These are phyloP conservation scores for Ispidina picta DNA, from an alignment of 2,797 vertebrate genomes.

Conservation along the genomic window DNA sequence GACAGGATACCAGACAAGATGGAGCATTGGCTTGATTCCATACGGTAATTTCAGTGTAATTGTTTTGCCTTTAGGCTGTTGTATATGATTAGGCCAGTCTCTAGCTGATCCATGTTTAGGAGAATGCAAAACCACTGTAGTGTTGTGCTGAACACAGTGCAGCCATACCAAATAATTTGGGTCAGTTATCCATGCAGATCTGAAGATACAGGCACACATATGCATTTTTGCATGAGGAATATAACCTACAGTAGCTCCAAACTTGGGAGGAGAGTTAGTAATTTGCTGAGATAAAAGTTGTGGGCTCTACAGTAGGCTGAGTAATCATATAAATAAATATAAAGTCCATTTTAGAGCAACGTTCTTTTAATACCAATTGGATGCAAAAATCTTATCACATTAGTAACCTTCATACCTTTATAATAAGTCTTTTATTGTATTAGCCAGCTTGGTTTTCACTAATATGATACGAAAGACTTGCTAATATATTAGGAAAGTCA, in stretches of 20 bases:
- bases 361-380: constrained; percentile 67
- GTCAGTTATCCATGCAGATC: constrained; percentile 29
- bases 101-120: constrained; percentile 44
- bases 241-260: not conserved
- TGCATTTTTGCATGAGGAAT: constrained; percentile 12
- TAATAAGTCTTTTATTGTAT: constrained; percentile 76
- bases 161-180: constrained; percentile 25
- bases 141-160: constrained; percentile 41
- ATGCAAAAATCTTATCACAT: constrained; percentile 73
- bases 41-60: constrained; percentile 65
- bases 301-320: constrained; percentile 3
- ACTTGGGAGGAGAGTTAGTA: constrained; percentile 26
- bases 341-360: constrained; percentile 48
- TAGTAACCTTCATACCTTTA: constrained; percentile 75
- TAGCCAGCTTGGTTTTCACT: constrained; percentile 79
- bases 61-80: constrained; percentile 67
- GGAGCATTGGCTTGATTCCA: constrained; percentile 45
- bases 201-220: not conserved
- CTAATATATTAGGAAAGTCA: constrained; percentile 80
- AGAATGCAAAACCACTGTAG: constrained; percentile 51
- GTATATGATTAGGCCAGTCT: constrained; percentile 55
- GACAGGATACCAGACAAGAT: constrained; percentile 57
- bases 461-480: constrained; percentile 79
- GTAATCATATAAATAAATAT: constrained; percentile 61
- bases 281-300: constrained; percentile 58